phyloP scores from a whole-genome alignment of 2,888 invertebrate species.

The Hybos culiciformis region DNA sequence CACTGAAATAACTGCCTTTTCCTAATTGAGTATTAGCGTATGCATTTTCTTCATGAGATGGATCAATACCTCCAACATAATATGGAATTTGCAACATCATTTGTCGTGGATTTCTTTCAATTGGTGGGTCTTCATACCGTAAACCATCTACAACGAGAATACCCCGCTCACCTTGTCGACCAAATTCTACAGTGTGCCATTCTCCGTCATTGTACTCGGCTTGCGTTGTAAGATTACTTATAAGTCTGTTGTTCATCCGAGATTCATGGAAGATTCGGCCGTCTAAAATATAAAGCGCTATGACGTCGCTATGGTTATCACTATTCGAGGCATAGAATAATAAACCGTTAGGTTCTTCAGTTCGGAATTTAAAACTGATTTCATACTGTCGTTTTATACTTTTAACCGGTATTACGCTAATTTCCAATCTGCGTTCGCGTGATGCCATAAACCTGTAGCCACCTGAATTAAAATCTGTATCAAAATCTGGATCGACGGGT shows the following conservation, averaged over 20 bases:
- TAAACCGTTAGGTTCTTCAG: constrained; percentile 57
- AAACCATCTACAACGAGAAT: constrained; percentile 30
- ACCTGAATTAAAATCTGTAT: constrained; percentile 26
- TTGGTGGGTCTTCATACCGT: constrained; percentile 42
- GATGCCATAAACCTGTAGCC: constrained; percentile 37
- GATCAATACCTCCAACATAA: constrained; percentile 68
- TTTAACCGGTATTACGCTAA: constrained; percentile 44
- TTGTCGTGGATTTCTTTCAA: constrained; percentile 37
- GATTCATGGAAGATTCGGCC: constrained; percentile 60
- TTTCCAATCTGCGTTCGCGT: constrained; percentile 56
- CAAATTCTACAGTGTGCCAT: constrained; percentile 67
- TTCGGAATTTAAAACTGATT: constrained; percentile 63
- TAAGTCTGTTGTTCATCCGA: constrained; percentile 41
- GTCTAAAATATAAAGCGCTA: constrained; percentile 59
- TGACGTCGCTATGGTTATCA: constrained; percentile 50
- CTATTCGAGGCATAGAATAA: constrained; percentile 66
- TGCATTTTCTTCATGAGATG: constrained; percentile 36
- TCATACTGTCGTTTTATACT: constrained; percentile 52
- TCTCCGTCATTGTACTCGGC: constrained; percentile 52
- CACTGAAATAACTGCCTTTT: constrained; percentile 51
- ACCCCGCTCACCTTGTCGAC: constrained; percentile 47
- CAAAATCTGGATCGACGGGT: constrained; percentile 29
- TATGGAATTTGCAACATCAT: constrained; percentile 55
- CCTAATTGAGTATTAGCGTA: constrained; percentile 23
- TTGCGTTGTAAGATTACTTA: constrained; percentile 43